Base-by-base conservation (phyloP, 2,113 vertebrate genomes). In the Picathartes gymnocephalus region DNA sequence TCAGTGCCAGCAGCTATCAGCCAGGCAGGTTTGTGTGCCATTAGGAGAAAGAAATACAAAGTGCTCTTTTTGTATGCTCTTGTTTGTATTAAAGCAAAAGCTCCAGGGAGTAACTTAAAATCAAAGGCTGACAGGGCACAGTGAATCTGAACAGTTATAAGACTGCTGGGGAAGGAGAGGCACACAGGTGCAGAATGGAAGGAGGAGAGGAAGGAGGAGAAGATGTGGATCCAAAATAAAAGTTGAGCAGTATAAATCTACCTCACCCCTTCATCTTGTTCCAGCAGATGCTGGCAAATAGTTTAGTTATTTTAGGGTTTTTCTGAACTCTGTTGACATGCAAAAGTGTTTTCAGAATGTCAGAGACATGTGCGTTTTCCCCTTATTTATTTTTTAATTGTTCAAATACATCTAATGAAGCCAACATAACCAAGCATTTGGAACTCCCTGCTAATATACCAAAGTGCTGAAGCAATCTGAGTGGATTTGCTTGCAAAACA, bases 41-140 rank as follows among this genome's bases (percentile, higher is more conserved):
- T 48, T 57, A 87, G 35, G 72, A 93, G 86, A 68, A 77, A 90
- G 81, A 92, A 89, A 92, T 74, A 81, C 65, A 60, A 92, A 95
- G 73, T 53, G 61, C 31, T 94, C 65, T 66, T 74, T 92, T 47
- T 61, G 57, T 64, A 69, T 61, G 78, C 54, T 76, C 62, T 39
- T 95, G 42, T 92, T 94, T 87, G 50, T 65, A 84, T 50, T 53
- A 57, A 74, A 79, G 45, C 47, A 84, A 92, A 93, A 92, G 25
- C 84, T 90, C 84, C 62, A 89, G 60, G 35, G 81, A 85, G 78
- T 42, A 79, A 81, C 61, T 94, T 77, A 70, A 88, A 90, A 71
- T 82, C 85, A 45, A 81, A 87, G 74, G 62, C 86, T 86, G 91
- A 25, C 80, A 78, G 53, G 61, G 65, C 65, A 86, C 57, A 81